Conservation (phyloP, 2,113 vertebrate genomes). For the Motacilla alba region DNA sequence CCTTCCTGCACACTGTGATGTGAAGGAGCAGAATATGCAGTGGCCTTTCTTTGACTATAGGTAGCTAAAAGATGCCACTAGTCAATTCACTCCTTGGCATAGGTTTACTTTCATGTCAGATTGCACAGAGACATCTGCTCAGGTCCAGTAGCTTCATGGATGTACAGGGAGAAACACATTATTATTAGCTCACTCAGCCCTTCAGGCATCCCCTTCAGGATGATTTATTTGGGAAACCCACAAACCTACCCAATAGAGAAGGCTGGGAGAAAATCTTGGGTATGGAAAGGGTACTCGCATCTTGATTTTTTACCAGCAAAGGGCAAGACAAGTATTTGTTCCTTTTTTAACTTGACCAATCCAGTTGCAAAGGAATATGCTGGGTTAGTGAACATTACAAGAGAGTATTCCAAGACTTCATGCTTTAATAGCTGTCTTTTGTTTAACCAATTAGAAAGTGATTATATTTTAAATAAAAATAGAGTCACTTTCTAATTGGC, state of each 20-base stretch:
- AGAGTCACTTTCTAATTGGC: neutral
- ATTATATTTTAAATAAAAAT: neutral
- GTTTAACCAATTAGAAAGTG: constrained; percentile 17
- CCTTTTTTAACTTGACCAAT: neutral
- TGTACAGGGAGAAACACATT: neutral
- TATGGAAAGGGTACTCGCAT: neutral
- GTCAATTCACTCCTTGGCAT: neutral
- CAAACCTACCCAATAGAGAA: neutral
- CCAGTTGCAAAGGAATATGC: neutral
- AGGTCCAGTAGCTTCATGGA: neutral
- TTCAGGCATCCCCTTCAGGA: neutral
- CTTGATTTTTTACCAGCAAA: neutral
- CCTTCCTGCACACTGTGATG: rapidly evolving
- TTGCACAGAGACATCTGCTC: neutral
- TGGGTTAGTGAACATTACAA: neutral
- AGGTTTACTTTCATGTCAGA: neutral
- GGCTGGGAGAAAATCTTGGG: neutral
- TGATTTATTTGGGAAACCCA: neutral
- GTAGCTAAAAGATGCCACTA: neutral
- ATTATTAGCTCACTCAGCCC: neutral
- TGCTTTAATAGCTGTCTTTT: neutral
- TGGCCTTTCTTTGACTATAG: neutral
- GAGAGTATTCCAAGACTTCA: neutral
- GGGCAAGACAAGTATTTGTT: neutral
- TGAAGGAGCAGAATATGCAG: neutral